Evolutionary conservation across 2,113 vertebrate species (phyloP).

Genomic region (Phalacrocorax carbo): DNA sequence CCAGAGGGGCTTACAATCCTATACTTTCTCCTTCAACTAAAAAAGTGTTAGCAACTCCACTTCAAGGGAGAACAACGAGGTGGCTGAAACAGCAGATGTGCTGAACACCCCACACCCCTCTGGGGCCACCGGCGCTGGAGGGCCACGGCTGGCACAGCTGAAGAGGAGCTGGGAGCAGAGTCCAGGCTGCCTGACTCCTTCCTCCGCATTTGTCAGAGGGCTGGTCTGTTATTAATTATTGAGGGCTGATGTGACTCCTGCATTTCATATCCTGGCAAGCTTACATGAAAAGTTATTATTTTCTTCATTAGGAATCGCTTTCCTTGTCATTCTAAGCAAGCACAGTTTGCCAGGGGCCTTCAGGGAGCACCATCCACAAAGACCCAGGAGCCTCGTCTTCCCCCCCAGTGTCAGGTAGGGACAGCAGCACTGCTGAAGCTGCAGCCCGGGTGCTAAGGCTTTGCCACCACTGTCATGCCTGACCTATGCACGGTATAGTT

Average conservation of each 20-base stretch:
- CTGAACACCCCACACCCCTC: neutral
- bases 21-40: neutral
- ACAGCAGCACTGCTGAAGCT: neutral
- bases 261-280: neutral
- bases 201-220: neutral
- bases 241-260: neutral
- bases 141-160: rapidly evolving
- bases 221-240: neutral
- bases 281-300: neutral
- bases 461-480: neutral
- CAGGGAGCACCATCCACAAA: neutral
- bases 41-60: neutral
- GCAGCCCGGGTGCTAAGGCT: neutral
- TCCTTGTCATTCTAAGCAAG: neutral
- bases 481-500: neutral
- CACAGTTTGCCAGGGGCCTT: neutral
- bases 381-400: neutral
- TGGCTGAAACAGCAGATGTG: neutral
- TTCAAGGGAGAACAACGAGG: neutral
- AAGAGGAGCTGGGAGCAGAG: neutral
- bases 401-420: neutral
- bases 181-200: neutral
- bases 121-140: neutral
- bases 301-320: neutral
- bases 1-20: neutral